Evolutionary conservation across 2,797 vertebrate genomes (phyloP).

Genomic region (Epinephelus malabaricus): DNA sequence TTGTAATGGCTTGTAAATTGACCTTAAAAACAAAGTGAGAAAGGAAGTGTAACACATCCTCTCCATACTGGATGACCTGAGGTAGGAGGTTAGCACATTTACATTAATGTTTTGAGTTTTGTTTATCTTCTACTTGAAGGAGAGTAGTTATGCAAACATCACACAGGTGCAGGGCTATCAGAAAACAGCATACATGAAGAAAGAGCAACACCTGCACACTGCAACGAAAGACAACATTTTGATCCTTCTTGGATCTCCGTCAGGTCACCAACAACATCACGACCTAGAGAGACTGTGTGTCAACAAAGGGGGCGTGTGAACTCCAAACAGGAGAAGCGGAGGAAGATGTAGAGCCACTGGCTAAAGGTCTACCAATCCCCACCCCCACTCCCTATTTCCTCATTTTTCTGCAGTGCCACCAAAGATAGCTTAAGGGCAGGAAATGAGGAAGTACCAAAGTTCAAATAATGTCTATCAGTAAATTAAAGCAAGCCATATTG

Average conservation of each 20-base stretch:
- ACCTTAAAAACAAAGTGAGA: not conserved
- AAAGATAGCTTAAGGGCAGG: constrained; percentile 54
- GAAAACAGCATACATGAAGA: too few species aligned
- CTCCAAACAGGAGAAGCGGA: constrained; percentile 11
- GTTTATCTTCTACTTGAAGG: not conserved
- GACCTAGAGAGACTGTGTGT: not conserved
- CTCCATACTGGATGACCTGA: not conserved
- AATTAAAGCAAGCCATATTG: constrained; percentile 21
- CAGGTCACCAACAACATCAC: not conserved
- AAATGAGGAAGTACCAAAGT: constrained; percentile 80
- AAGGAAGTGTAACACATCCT: not conserved
- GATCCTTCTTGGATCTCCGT: too few species aligned
- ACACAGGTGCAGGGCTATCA: too few species aligned
- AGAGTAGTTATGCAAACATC: too few species aligned
- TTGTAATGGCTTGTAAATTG: constrained; percentile 6
- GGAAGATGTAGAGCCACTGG: constrained; percentile 34
- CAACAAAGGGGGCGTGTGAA: constrained; percentile 7
- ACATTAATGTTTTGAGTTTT: not conserved
- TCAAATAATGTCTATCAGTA: constrained; percentile 67
- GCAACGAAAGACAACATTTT: too few species aligned
- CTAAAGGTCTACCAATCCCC: constrained; percentile 3
- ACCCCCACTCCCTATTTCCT: constrained; percentile 61
- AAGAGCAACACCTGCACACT: too few species aligned
- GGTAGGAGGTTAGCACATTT: not conserved
- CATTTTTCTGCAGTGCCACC: constrained; percentile 59